These are phyloP conservation scores for human DNA, from an alignment of 2,113 vertebrate genomes.

Conservation along the genomic window DNA sequence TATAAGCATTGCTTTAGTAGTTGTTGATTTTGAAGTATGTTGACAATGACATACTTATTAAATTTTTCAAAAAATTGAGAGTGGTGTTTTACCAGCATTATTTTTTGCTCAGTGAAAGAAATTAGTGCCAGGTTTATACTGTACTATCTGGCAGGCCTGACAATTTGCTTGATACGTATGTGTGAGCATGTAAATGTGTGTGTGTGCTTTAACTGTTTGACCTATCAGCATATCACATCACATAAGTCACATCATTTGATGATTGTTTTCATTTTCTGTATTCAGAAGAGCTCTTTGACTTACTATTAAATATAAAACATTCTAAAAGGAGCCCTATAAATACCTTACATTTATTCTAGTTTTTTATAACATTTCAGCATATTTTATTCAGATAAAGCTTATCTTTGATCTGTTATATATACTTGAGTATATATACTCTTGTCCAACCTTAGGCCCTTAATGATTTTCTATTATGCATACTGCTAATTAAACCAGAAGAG, in stretches of 20 bases:
- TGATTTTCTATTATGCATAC: constrained; percentile 24
- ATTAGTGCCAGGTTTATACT: constrained; percentile 23
- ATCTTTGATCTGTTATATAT: background rate
- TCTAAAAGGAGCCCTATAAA: background rate
- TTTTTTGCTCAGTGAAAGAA: background rate
- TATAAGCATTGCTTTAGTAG: constrained; percentile 35
- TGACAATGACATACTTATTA: background rate
- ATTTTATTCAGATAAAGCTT: constrained; percentile 11
- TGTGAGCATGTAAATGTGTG: background rate
- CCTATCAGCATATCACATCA: background rate
- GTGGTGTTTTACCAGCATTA: background rate
- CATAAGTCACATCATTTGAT: background rate
- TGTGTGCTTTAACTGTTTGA: background rate
- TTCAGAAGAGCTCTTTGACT: constrained; percentile 23
- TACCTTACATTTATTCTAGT: constrained; percentile 13
- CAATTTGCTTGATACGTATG: background rate
- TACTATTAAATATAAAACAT: constrained; percentile 36
- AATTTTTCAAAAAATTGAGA: constrained; percentile 11
- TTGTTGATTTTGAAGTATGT: background rate
- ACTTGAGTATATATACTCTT: background rate
- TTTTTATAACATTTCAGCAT: constrained; percentile 26
- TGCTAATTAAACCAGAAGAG: constrained; percentile 35
- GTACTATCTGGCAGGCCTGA: background rate
- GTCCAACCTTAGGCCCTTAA: background rate
- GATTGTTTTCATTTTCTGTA: constrained; percentile 16